These are phyloP conservation scores for Tupaia chinensis DNA, from an alignment of 2,113 vertebrate species.

Conservation along the genomic window DNA sequence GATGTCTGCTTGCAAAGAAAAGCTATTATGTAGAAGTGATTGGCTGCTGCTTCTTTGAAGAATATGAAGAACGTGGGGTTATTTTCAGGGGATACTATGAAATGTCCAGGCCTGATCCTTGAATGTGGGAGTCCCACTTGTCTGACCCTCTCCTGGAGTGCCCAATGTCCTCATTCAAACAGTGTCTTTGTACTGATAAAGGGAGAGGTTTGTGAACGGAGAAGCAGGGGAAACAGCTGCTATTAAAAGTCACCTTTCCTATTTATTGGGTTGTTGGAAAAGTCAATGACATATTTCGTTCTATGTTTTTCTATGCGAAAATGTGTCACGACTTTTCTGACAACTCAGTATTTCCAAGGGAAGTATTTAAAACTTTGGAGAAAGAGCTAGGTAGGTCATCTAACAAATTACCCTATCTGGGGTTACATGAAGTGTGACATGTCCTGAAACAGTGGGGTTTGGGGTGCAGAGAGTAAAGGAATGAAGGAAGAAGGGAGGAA, in stretches of 20 bases:
- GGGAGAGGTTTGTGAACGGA: neutral
- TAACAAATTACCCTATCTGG: neutral
- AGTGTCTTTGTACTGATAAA: neutral
- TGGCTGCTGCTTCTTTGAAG: neutral
- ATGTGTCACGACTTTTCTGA: too few relatives aligned
- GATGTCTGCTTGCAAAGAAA: neutral
- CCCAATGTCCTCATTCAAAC: neutral
- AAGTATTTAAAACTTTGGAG: neutral
- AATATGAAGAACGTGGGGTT: neutral
- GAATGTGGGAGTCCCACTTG: too few relatives aligned
- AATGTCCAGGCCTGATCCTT: neutral
- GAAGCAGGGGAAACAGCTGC: neutral
- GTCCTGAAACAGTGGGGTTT: neutral
- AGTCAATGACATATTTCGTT: too few relatives aligned
- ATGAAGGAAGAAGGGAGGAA: too few relatives aligned
- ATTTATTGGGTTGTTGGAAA: neutral
- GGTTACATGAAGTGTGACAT: neutral
- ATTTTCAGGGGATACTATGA: neutral
- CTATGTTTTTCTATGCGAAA: too few relatives aligned
- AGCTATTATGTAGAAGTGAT: too few relatives aligned
- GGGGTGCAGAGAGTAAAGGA: neutral
- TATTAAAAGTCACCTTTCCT: neutral
- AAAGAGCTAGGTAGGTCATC: neutral
- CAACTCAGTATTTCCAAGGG: neutral
- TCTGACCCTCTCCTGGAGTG: too few relatives aligned